Base-by-base conservation (phyloP, 2,113 vertebrate species). In the Diadophis punctatus region DNA sequence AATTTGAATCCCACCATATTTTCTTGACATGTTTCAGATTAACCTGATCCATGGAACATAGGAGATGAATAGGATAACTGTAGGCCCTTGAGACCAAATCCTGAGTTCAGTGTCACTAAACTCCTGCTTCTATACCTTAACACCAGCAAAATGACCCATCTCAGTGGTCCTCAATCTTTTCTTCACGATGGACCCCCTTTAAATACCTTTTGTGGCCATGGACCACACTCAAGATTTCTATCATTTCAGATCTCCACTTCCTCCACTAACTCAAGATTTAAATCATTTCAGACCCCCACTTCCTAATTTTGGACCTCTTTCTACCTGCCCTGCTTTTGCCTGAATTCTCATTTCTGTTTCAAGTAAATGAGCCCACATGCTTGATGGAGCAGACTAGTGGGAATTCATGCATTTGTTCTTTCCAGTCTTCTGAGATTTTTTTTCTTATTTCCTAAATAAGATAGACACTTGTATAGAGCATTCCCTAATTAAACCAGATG, bases 391-490 rank as follows among this genome's bases (percentile, higher is more conserved):
- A 90, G 16, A 90, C 14, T 48, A 49, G n/a, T 9, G 22, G 34
- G 23, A 27, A 43, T 48, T 48, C 43, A 86, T 12, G 25, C 46
- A 56, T 55, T 90, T 88, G 53, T 51, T 60, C 22, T 58, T 12
- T 68, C 30, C 0, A n/a, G 34, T 20, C 56, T 16, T 87, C 48
- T 7, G 48, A 90, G 63, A 16, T 56, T 30, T 20, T 4, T 0
- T 1, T 30, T 2, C 7, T 88, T 92, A 93, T 86, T 93, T 93
- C 93, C 22, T 3, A 92, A 95, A 80, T 49, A 2, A 60, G 91
- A 90, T 53, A 89, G 60, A n/a, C 86, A 52, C 93, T 94, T 89
- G 91, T 93, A 95, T 91, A 93, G 90, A 94, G 49, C 89, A 89
- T 63, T 49, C 56, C 80, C 91, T 0, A 1, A 0, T 92, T 95